Base-by-base conservation (phyloP, 1,140 invertebrate genomes). In the Megathymus violae region DNA sequence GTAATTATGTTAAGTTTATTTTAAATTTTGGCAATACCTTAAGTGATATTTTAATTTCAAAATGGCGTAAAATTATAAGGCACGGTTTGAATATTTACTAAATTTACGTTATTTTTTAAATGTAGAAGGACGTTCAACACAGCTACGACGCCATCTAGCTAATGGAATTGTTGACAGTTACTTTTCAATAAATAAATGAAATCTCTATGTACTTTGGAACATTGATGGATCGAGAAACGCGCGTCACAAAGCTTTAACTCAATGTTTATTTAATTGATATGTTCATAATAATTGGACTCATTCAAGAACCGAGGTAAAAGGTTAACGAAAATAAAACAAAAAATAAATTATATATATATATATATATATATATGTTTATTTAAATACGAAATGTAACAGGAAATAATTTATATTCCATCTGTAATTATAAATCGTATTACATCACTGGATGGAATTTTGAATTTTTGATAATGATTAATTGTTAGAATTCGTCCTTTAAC, bases 41-140 rank as follows among this genome's bases (percentile, higher is more conserved):
- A 82, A 75, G 76, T 85, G 81, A 83, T 85, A 87, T 83, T 86
- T 85, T 85, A 83, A 65, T 78, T 73, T 82, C 80, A 87, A 85
- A 87, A 87, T 89, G 84, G 86, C 86, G 62, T 89, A 89, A 85
- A 87, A 87, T 82, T 87, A 89, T 89, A 89, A 89, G 86, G 86
- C 86, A 89, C 86, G 76, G 78, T 86, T 81, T 77, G 71, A 80
- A 79, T 85, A 84, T 75, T 77, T 79, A 85, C 82, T 86, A 82
- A 82, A 78, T 72, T 83, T 82, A 83, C 70, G 71, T 74, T 71
- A 60, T 62, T 67, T 80, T 74, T n/a, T n/a, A n/a, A 79, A 78
- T 78, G 71, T 83, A 80, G 79, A 83, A 86, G 86, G 85, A 89
- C 85, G 85, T 84, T 62, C 64, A 85, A 82, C 76, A 69, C 71